These are phyloP conservation scores for Mungos mungo DNA, from an alignment of 2,113 vertebrate genomes.

Conservation along the genomic window DNA sequence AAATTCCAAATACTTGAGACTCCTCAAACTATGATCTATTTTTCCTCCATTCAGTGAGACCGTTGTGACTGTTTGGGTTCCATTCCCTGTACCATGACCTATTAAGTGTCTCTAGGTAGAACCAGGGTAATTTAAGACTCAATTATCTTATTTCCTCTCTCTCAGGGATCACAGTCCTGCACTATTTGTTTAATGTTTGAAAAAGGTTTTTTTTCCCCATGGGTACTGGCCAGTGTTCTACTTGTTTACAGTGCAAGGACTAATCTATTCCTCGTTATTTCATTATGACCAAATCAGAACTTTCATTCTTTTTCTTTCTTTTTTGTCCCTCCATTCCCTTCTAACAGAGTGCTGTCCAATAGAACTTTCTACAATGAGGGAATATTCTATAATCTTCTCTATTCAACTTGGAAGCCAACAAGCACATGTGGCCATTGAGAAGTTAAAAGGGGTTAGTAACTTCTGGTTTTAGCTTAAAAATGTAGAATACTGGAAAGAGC, in stretches of 20 bases:
- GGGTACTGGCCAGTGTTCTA: background rate
- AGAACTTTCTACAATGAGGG: background rate
- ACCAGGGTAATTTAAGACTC: background rate
- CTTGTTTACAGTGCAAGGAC: background rate
- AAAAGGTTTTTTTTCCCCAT: background rate
- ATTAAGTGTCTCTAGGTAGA: background rate
- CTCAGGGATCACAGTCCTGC: background rate
- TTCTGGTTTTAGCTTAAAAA: background rate
- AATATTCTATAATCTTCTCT: background rate
- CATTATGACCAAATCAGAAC: background rate
- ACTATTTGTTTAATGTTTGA: background rate
- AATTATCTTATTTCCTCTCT: background rate
- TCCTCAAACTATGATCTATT: background rate
- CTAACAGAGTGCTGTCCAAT: background rate
- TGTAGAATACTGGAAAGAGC: background rate
- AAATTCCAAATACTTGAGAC: background rate
- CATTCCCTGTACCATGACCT: background rate
- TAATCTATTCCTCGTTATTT: background rate
- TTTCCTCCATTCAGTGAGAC: background rate
- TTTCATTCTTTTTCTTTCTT: background rate
- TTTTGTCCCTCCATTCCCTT: background rate
- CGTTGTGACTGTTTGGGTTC: background rate
- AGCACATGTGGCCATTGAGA: background rate
- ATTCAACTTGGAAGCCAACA: background rate
- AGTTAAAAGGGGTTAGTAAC: background rate